Conservation (phyloP, 2,113 vertebrate species). For the Lophotis ruficrista region DNA sequence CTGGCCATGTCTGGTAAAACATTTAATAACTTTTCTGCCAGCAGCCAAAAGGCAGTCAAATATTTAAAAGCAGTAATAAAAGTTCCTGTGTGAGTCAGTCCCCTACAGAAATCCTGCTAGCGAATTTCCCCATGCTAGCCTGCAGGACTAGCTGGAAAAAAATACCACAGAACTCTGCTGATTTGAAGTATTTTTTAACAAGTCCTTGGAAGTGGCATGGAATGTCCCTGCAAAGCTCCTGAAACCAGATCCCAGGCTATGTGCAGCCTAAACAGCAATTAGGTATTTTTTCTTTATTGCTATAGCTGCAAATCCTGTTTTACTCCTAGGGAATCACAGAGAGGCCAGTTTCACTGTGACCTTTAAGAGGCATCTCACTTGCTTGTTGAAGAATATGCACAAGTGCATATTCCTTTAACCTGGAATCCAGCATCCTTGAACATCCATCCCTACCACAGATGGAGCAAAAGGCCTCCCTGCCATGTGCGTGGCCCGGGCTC, state of each 20-base stretch:
- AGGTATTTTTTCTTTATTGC: not conserved
- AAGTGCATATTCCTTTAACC: not conserved
- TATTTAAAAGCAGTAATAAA: constrained; percentile 50
- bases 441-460: not conserved
- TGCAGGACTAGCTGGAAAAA: constrained; percentile 5
- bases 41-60: constrained; percentile 44
- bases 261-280: not conserved
- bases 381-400: not conserved
- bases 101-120: not conserved
- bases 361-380: not conserved
- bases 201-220: not conserved
- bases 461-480: not conserved
- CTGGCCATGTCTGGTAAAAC: constrained; percentile 55
- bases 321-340: not conserved
- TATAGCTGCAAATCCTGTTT: not conserved
- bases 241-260: not conserved
- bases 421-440: not conserved
- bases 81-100: constrained; percentile 21
- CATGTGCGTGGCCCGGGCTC: not conserved
- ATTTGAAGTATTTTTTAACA: constrained; percentile 11
- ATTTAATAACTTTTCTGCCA: constrained; percentile 47
- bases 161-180: not conserved
- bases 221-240: not conserved
- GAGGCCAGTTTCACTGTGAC: not conserved
- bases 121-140: constrained; percentile 42